Percentiles rank a stretch among this genome's conserved stretches.
Evolutionary conservation across 2,888 invertebrate species (phyloP).

Genomic region (Sphaerophoria rueppellii): DNA sequence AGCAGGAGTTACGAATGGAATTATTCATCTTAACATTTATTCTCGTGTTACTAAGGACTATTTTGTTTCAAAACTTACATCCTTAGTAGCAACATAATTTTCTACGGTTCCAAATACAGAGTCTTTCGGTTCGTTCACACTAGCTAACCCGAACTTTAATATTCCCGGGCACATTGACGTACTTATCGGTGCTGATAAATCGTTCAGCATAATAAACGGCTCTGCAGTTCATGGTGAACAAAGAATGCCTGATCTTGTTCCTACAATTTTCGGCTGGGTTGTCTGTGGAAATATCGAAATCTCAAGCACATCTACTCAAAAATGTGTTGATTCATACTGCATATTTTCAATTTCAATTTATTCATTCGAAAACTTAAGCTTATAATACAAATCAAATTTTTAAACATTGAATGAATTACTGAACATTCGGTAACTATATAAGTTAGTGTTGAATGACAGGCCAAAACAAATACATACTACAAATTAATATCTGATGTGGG

Average conservation of each 20-base stretch:
- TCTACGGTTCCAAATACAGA: constrained; percentile 12
- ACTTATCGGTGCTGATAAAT: constrained; percentile 30
- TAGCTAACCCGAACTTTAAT: constrained; percentile 31
- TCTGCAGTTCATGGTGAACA: constrained; percentile 6
- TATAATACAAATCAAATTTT: too few species aligned
- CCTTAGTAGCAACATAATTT: background rate
- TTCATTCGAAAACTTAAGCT: too few species aligned
- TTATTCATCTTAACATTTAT: constrained; percentile 4
- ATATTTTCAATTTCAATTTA: constrained; percentile 5
- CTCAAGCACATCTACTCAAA: background rate
- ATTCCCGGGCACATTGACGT: too few species aligned
- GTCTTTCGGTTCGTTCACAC: background rate
- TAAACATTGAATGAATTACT: too few species aligned
- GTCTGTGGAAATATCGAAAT: constrained; percentile 25
- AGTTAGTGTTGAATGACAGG: too few species aligned
- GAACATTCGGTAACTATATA: too few species aligned
- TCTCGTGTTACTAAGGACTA: constrained; percentile 15
- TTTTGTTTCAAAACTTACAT: constrained; percentile 20
- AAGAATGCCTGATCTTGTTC: constrained; percentile 19
- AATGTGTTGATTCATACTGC: constrained; percentile 4
- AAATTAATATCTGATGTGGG: too few species aligned
- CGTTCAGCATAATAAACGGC: constrained; percentile 25
- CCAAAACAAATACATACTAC: too few species aligned
- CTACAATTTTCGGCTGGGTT: constrained; percentile 31
- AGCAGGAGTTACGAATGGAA: constrained; percentile 20